Conservation (phyloP, 2,797 vertebrate genomes). For the Falco rusticolus region DNA sequence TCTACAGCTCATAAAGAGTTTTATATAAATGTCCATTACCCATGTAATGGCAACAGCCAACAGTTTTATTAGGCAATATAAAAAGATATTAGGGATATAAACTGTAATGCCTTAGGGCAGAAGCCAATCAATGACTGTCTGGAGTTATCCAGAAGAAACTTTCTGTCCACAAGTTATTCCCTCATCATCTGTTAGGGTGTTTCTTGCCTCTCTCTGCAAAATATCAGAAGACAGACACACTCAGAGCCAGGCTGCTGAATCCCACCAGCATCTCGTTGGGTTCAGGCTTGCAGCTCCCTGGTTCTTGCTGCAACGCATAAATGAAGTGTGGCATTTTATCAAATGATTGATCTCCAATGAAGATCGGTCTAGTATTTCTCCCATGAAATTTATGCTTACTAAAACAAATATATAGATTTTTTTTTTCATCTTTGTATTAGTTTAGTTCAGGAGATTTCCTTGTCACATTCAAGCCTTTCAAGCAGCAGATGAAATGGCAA, state of each 20-base stretch:
- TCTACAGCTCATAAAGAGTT: slow-evolving; percentile 63
- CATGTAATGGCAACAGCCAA: slow-evolving; percentile 62
- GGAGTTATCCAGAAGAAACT: slow-evolving; percentile 44
- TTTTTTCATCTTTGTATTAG: not conserved
- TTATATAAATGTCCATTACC: slow-evolving; percentile 65
- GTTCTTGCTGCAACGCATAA: not conserved
- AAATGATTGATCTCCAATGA: slow-evolving; percentile 24
- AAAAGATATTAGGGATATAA: slow-evolving; percentile 71
- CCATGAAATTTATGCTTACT: not conserved
- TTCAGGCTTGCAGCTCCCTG: not conserved
- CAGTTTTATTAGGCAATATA: slow-evolving; percentile 69
- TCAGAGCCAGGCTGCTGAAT: not conserved
- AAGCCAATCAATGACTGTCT: slow-evolving; percentile 51
- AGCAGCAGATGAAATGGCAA: not conserved
- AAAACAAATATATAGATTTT: not conserved
- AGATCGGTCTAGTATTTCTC: not conserved
- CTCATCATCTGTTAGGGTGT: not conserved
- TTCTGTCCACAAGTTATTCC: not conserved
- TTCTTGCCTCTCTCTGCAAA: not conserved
- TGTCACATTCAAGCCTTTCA: not conserved
- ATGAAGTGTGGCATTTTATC: not conserved
- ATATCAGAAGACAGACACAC: not conserved
- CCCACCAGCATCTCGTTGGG: not conserved
- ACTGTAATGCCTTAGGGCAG: slow-evolving; percentile 53
- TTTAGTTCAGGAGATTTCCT: not conserved